phyloP scores from a whole-genome alignment of 2,888 invertebrate genomes.

The Deilephila elpenor region DNA sequence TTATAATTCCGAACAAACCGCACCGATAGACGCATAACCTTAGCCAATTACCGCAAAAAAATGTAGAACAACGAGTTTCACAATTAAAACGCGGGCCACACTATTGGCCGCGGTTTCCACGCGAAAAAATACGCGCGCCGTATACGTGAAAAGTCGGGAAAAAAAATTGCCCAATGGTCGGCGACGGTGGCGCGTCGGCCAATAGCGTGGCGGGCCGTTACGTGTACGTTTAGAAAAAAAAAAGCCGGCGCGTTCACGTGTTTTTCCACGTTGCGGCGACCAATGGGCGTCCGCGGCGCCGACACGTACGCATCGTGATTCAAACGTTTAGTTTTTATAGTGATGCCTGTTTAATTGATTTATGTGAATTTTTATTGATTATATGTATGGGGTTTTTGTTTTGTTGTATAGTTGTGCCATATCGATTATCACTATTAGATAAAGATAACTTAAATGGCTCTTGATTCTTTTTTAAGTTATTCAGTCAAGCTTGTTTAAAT shows the following conservation, averaged over 20 bases:
- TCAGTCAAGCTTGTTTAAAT: too few relatives aligned
- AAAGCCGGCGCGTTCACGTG: conserved; percentile 62
- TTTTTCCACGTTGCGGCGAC: conserved; percentile 76
- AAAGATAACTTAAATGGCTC: too few relatives aligned
- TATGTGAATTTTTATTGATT: conserved; percentile 6
- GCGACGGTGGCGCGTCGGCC: conserved; percentile 59
- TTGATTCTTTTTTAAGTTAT: too few relatives aligned
- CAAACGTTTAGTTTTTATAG: conserved; percentile 55
- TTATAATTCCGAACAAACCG: conserved; percentile 38
- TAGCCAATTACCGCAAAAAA: conserved; percentile 53
- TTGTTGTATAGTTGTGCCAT: too few relatives aligned
- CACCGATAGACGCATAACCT: conserved; percentile 7
- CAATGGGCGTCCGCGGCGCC: conserved; percentile 64
- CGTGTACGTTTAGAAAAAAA: conserved; percentile 80
- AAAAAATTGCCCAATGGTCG: conserved; percentile 78
- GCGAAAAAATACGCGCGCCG: conserved; percentile 74
- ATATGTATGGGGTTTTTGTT: background rate
- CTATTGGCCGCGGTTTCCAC: conserved; percentile 78
- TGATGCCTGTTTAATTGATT: conserved; percentile 21
- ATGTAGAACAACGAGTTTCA: conserved; percentile 66
- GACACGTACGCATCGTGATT: conserved; percentile 72
- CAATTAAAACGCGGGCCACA: conserved; percentile 76
- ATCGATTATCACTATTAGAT: too few relatives aligned
- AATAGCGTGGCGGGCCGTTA: conserved; percentile 68
- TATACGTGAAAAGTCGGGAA: conserved; percentile 80